These are phyloP conservation scores for Gymnothorax reevesii DNA, from an alignment of 2,797 vertebrate genomes.

Conservation along the genomic window DNA sequence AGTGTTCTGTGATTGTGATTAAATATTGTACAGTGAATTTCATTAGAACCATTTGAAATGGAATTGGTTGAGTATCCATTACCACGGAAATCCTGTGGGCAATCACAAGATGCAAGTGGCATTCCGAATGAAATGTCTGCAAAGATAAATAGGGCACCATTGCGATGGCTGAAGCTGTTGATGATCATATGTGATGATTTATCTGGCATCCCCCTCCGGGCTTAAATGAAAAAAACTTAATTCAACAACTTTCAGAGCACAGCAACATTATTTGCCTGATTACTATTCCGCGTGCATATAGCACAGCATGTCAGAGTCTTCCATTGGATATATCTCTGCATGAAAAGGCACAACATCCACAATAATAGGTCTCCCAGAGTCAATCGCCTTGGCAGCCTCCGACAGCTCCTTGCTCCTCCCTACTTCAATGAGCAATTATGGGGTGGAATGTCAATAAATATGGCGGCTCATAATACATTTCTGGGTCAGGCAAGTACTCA, in stretches of 20 bases:
- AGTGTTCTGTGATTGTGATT: slow-evolving; percentile 29
- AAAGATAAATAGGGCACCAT: slow-evolving; percentile 35
- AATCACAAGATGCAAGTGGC: slow-evolving; percentile 34
- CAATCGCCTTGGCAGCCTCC: background rate
- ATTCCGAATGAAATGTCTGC: slow-evolving; percentile 33
- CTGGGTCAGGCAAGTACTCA: too few species aligned
- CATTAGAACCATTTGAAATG: slow-evolving; percentile 39
- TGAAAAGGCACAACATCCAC: slow-evolving; percentile 41
- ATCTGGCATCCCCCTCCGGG: slow-evolving; percentile 32
- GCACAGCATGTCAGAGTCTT: slow-evolving; percentile 33
- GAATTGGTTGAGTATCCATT: slow-evolving; percentile 30
- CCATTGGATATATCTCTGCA: slow-evolving; percentile 33
- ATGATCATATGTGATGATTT: slow-evolving; percentile 29
- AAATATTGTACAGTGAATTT: slow-evolving; percentile 39
- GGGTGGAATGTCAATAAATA: too few species aligned
- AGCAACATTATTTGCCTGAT: slow-evolving; percentile 29
- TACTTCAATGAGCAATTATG: too few species aligned
- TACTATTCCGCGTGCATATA: slow-evolving; percentile 40
- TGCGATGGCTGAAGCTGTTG: slow-evolving; percentile 13
- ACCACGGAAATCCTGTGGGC: slow-evolving; percentile 25
- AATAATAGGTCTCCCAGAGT: slow-evolving; percentile 31
- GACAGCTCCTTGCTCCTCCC: too few species aligned
- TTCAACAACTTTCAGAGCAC: slow-evolving; percentile 17
- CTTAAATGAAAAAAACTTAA: slow-evolving; percentile 39
- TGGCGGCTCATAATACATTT: too few species aligned